A percentile compares a stretch with the other conserved stretches of the same genome.
These are phyloP conservation scores for Bibio marci DNA, from an alignment of 2,888 invertebrate species.

Conservation along the genomic window DNA sequence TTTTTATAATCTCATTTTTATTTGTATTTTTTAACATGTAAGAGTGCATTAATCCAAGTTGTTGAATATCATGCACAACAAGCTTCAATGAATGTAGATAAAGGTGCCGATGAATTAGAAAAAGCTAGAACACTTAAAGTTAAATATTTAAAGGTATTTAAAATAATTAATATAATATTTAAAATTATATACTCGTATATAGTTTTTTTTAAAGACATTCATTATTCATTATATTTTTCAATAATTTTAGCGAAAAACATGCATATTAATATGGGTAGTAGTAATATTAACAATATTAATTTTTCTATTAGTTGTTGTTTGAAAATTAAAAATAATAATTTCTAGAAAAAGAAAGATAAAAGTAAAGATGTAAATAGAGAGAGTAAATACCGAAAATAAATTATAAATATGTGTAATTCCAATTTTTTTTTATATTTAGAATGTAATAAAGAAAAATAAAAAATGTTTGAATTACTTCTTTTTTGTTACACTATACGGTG, in stretches of 20 bases:
- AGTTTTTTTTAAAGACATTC: background rate
- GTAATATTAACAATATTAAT: conserved; percentile 8
- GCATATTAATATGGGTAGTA: conserved; percentile 10
- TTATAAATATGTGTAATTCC: too few species aligned
- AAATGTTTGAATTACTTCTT: conserved; percentile 2
- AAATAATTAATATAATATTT: background rate
- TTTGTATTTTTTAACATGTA: conserved; percentile 4
- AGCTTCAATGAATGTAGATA: conserved; percentile 23
- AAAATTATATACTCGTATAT: background rate
- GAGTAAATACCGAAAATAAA: too few species aligned
- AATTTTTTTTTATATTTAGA: too few species aligned
- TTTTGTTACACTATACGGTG: conserved; percentile 14
- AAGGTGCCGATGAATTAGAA: conserved; percentile 21
- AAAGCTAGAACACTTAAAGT: conserved; percentile 14
- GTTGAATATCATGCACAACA: conserved; percentile 29
- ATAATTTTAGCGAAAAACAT: conserved; percentile 10
- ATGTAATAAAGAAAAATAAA: too few species aligned
- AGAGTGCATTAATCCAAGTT: conserved; percentile 26
- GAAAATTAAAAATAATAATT: background rate
- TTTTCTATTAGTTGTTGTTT: conserved; percentile 6
- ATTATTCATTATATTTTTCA: background rate
- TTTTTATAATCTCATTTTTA: background rate
- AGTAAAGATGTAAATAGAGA: too few species aligned
- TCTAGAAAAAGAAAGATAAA: too few species aligned
- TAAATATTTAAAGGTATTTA: conserved; percentile 14